These are phyloP conservation scores for Eucidaris tribuloides DNA, from an alignment of 35 echinoderm and acorn worm species.

Conservation along the genomic window DNA sequence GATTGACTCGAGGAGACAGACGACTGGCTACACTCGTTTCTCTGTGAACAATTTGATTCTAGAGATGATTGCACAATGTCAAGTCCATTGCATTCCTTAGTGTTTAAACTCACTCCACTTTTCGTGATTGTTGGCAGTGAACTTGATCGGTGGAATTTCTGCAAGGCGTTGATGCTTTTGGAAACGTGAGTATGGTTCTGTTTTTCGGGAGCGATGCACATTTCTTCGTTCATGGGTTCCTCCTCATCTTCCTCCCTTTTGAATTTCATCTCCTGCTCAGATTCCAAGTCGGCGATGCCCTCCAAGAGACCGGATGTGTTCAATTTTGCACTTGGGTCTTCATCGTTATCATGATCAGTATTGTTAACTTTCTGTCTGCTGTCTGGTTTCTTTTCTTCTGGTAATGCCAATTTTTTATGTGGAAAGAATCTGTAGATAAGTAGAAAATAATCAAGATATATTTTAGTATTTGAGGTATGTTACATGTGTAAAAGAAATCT, in stretches of 20 bases:
- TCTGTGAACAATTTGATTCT: too few species aligned
- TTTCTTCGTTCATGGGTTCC: not conserved
- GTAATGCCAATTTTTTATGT: not conserved
- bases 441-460: too few species aligned
- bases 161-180: not conserved
- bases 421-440: too few species aligned
- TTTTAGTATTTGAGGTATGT: too few species aligned
- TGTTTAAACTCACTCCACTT: too few species aligned
- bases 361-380: too few species aligned
- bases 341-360: too few species aligned
- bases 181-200: slow-evolving; percentile 1
- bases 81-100: too few species aligned
- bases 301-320: slow-evolving; percentile 16
- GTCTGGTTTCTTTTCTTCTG: not conserved
- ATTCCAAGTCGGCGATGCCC: slow-evolving; percentile 4
- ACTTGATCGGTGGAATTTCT: not conserved
- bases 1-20: not conserved
- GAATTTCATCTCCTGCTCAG: not conserved
- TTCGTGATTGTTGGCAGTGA: too few species aligned
- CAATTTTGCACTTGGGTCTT: not conserved
- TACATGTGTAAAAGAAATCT: too few species aligned
- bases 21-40: slow-evolving; percentile 14
- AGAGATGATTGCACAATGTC: too few species aligned
- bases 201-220: not conserved
- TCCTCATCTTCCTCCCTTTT: not conserved